Percentiles rank a stretch among this genome's conserved stretches.
Evolutionary conservation across 2,113 vertebrate species (phyloP).

Genomic region (Hyaena hyaena): DNA sequence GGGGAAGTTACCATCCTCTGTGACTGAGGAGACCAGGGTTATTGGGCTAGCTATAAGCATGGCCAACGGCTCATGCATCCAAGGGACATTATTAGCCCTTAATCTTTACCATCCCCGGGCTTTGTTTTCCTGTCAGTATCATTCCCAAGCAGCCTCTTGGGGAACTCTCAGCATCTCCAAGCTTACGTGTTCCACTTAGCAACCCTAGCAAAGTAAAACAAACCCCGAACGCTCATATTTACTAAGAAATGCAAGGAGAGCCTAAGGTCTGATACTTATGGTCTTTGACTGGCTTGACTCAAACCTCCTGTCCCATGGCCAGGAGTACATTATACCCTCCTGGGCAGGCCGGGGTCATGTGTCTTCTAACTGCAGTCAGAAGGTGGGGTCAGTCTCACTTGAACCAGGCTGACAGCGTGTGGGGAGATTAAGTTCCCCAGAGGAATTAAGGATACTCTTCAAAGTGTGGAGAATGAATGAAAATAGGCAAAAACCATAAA

Average conservation of each 20-base stretch:
- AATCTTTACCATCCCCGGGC: background rate
- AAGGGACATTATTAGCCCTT: background rate
- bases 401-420: background rate
- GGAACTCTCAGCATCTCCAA: background rate
- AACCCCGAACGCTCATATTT: background rate
- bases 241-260: background rate
- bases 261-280: background rate
- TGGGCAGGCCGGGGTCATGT: background rate
- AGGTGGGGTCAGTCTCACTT: background rate
- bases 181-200: background rate
- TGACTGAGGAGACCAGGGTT: background rate
- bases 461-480: background rate
- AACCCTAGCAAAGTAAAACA: background rate
- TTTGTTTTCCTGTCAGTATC: background rate
- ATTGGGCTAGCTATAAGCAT: background rate
- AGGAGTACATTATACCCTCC: background rate
- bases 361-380: background rate
- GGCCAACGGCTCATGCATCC: background rate
- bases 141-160: background rate
- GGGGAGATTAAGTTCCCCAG: background rate
- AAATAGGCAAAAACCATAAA: background rate
- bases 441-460: background rate
- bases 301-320: background rate
- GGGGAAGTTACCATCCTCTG: background rate
- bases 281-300: background rate